These are phyloP conservation scores for Pelobates fuscus DNA, from an alignment of 2,113 vertebrate genomes.

Conservation along the genomic window DNA sequence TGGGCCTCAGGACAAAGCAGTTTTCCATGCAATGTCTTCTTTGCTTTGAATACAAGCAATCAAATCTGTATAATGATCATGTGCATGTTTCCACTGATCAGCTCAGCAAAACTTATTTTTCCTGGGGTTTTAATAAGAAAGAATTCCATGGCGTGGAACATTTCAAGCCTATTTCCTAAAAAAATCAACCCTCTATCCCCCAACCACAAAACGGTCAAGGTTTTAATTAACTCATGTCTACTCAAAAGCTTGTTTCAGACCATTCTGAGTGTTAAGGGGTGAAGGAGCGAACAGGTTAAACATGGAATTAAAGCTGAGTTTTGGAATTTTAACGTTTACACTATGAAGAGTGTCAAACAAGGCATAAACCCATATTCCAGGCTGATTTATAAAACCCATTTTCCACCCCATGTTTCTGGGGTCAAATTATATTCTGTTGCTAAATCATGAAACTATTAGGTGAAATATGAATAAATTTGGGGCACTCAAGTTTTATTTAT, in stretches of 20 bases:
- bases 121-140: neutral
- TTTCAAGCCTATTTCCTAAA: no score
- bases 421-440: no score
- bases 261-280: neutral
- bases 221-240: neutral
- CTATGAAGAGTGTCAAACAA: neutral
- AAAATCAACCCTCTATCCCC: no score
- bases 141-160: no score
- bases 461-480: no score
- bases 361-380: no score
- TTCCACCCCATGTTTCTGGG: no score
- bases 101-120: neutral
- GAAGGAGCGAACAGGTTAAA: neutral
- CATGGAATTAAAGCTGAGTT: neutral
- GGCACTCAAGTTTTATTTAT: no score
- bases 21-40: neutral
- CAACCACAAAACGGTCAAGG: no score
- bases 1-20: neutral
- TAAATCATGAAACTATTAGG: no score
- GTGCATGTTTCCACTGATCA: neutral
- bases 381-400: no score
- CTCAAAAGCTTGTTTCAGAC: no score
- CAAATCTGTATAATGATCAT: neutral
- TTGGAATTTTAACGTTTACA: neutral
- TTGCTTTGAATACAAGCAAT: conserved; percentile 1